phyloP scores from a whole-genome alignment of 2,888 invertebrate species.

The Labia minor region DNA sequence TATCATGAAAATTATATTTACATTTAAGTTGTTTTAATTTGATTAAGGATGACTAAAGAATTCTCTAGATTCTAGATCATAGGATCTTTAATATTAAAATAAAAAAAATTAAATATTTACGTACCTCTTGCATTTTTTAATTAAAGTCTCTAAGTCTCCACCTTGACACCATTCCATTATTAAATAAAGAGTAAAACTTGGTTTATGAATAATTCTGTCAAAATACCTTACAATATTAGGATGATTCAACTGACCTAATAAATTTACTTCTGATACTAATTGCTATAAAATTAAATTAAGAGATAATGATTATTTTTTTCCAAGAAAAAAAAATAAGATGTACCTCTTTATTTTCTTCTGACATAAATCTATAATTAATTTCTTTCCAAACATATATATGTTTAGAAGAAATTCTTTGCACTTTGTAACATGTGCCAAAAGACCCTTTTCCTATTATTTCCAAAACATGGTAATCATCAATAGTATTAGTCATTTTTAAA shows the following conservation, averaged over 20 bases:
- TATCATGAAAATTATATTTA: background rate
- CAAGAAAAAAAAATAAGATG: no score
- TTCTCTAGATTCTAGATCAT: no score
- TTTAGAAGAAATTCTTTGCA: constrained; percentile 43
- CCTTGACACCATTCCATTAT: constrained; percentile 53
- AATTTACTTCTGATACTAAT: constrained; percentile 45
- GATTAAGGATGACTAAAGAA: no score
- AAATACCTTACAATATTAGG: constrained; percentile 47
- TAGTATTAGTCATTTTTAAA: background rate
- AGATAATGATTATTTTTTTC: no score
- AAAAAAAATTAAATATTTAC: no score
- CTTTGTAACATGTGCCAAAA: constrained; percentile 50
- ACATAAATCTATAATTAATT: constrained; percentile 45
- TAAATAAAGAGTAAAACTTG: constrained; percentile 47
- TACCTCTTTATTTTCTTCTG: constrained; percentile 43
- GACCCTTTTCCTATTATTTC: constrained; percentile 47
- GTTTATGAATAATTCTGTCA: constrained; percentile 46
- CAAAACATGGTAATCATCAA: constrained; percentile 46
- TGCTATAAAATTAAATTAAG: constrained; percentile 31
- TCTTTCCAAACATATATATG: constrained; percentile 51
- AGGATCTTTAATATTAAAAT: no score
- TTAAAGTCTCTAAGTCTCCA: constrained; percentile 46
- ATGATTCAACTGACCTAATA: constrained; percentile 44
- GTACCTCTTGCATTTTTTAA: constrained; percentile 39
- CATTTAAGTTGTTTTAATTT: no score